Evolutionary conservation across 2,888 invertebrate species (phyloP), one percentile per base, ranked within the genome.

Genomic region (Linnaemya tessellans): DNA sequence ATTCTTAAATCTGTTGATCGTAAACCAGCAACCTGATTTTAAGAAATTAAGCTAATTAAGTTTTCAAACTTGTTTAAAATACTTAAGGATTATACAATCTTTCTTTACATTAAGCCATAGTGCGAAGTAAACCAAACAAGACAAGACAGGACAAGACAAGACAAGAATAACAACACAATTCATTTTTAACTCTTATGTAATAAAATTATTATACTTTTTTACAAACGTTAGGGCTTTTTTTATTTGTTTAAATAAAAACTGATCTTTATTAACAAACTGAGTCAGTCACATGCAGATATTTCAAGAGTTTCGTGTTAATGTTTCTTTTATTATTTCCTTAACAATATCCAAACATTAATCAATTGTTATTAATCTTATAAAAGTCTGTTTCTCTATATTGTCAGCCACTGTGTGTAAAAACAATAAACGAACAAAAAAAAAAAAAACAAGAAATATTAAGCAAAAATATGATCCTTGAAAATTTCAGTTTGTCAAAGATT

Each of bases 321-420:
- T 22, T 22, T 20, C 51, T 30, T 46, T 38, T 64, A 56, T 56
- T 25, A 25, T 51, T 49, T 11, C 3, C 38, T 73, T 25, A 38
- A 58, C n/a, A 49, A 64, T n/a, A 65, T 43, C 10, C 3, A 20
- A 64, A 64, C 81, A 84, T 81, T 78, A 78, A 81, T 77, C 84
- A 80, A 84, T 84, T 75, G 65, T 71, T 75, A 80, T 77, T 80
- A 56, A 80, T 75, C 77, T 84, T 80, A 60, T 81, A 75, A 54
- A 30, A 70, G 75, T 4, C 18, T 22, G n/a, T 35, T 82, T 70
- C 41, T 67, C 11, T 43, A 74, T 60, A 82, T 71, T 75, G 60
- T 51, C 82, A 82, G 85, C 85, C 79, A 85, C 82, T 70, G 78
- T 75, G 35, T 62, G 62, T 43, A 22, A 56, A 30, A 38, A 58